phyloP scores from a whole-genome alignment of 2,888 invertebrate species.

The Drosophila barbarae region DNA sequence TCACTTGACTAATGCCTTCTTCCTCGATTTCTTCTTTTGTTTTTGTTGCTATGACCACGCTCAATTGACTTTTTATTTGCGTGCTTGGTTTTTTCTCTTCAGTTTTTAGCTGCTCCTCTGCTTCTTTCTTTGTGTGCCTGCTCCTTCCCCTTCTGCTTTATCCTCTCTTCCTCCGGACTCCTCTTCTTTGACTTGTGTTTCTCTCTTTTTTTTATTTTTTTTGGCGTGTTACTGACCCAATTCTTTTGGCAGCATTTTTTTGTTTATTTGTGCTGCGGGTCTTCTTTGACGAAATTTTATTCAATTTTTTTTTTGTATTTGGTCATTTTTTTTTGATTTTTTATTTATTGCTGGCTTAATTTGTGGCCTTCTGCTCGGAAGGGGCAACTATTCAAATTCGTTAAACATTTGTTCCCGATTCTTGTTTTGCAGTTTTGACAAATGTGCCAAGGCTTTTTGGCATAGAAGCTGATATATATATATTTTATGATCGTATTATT shows the following conservation, averaged over 20 bases:
- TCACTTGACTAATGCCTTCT: slow-evolving; percentile 1
- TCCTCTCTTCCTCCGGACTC: slow-evolving; percentile 2
- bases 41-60: slow-evolving; percentile 64
- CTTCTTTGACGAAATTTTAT: slow-evolving; percentile 40
- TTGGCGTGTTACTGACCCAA: slow-evolving; percentile 70
- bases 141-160: slow-evolving; percentile 23
- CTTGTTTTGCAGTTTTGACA: slow-evolving; percentile 26
- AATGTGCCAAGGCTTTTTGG: slow-evolving; percentile 57
- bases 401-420: slow-evolving; percentile 20
- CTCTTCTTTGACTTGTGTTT: slow-evolving; percentile 18
- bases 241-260: slow-evolving; percentile 53
- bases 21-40: slow-evolving; percentile 41
- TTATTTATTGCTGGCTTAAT: slow-evolving; percentile 72
- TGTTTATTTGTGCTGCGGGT: slow-evolving; percentile 28
- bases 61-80: slow-evolving; percentile 60
- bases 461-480: slow-evolving; percentile 4
- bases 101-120: slow-evolving; percentile 15
- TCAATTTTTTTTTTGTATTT: slow-evolving; percentile 37
- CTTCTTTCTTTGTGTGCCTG: slow-evolving; percentile 23
- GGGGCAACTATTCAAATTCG: slow-evolving; percentile 61
- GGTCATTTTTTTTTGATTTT: slow-evolving; percentile 72
- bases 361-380: slow-evolving; percentile 47
- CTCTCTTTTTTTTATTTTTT: slow-evolving; percentile 36
- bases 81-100: slow-evolving; percentile 26
- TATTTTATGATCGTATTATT: background rate